Evolutionary conservation across 2,888 invertebrate genomes (phyloP).

Genomic region (Ecdyonurus torrentis): DNA sequence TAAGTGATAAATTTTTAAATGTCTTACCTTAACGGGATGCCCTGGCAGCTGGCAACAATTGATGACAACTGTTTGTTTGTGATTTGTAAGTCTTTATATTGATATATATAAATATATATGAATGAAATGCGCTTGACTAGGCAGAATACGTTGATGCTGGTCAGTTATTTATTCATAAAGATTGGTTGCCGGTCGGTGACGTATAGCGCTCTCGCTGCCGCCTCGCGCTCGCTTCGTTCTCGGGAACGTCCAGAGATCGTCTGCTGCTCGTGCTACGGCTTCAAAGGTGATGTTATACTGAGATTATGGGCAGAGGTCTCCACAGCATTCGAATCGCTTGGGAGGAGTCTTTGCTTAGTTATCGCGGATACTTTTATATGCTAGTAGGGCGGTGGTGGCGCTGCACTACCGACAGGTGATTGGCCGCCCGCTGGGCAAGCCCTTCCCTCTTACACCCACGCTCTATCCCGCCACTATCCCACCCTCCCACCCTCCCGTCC

Average conservation of each 20-base stretch:
- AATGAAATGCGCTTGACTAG: no score
- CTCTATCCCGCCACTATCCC: neutral
- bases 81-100: no score
- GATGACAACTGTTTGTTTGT: no score
- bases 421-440: neutral
- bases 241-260: no score
- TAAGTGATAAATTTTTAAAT: no score
- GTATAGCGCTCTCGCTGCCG: neutral
- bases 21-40: no score
- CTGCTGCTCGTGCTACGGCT: neutral
- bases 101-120: no score
- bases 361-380: neutral
- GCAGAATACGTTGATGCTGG: no score
- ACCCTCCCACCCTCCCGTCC: neutral
- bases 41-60: no score
- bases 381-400: neutral
- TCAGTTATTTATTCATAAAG: no score
- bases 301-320: neutral
- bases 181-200: neutral
- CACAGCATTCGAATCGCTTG: neutral
- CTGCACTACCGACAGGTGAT: neutral
- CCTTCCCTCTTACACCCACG: neutral
- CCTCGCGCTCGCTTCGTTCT: neutral
- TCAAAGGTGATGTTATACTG: neutral
- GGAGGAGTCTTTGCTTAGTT: neutral